Evolutionary conservation across 2,113 vertebrate species (phyloP), one percentile per base, ranked within the genome.

Genomic region (Puma concolor): DNA sequence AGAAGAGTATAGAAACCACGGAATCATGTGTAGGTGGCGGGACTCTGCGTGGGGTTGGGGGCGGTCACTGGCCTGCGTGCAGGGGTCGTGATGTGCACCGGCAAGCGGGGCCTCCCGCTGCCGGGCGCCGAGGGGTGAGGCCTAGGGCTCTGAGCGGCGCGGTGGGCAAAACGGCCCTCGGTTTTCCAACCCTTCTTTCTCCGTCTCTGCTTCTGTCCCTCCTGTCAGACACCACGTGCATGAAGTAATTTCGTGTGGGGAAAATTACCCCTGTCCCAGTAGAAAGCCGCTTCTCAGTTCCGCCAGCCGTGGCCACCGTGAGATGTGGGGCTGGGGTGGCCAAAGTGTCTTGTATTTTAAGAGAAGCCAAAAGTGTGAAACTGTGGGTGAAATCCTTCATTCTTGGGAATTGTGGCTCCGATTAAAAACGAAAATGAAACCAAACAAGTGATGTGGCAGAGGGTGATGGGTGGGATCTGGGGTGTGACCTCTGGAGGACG

Each of bases 31-130:
- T 12, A 72, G 54, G 50, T 17, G 21, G 16, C 2, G 52, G 52
- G 13, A 25, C 38, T 8, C 64, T 1, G 2, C 4, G 25, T 2
- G 2, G 17, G 23, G 29, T 10, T 4, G 2, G 52, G 17, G 1
- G 14, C 14, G 7, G 29, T 7, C 2, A 14, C 19, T 2, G 7
- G 44, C 41, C 5, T 27, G 14, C 1, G 7, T 10, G 2, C 23
- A 7, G 8, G 52, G 52, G 38, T 33, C 9, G 2, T 4, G 2
- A 41, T 0, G 0, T 44, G 9, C 4, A 0, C 5, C 85, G 3
- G 2, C 3, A 9, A 15, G 5, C 13, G 0, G 76, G 21, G 93
- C 27, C 10, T 17, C 50, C 5, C 15, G 1, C 10, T 1, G 1
- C 64, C 52, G 81, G 57, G 38, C 15, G 10, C 38, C 33, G 2